Evolutionary conservation across 2,888 invertebrate species (phyloP), one percentile per base, ranked within the genome.

Genomic region (Andrena marginata): DNA sequence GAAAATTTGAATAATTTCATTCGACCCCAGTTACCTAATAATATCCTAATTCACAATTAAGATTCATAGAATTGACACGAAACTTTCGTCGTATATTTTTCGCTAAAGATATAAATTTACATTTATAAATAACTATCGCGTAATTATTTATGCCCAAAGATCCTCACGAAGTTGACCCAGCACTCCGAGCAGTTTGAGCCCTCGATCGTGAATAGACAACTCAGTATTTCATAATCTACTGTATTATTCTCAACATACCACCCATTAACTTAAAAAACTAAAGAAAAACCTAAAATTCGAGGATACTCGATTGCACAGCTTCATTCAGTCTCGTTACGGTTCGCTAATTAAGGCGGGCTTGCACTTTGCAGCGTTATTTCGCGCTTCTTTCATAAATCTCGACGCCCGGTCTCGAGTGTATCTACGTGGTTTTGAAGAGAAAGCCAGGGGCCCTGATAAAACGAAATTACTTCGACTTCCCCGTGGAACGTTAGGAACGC

Each of bases 321-420:
- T 20, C 62, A 0, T 33, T 69, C 33, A n/a, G 48, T 20, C 48
- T 48, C 60, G 6, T 10, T 10, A 56, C n/a, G 48, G 10, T 51
- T 5, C 63, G 35, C 63, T 64, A 73, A 65, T 73, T 64, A 16
- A 64, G 72, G n/a, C 51, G 23, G 51, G 20, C 29, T 13, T 48
- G n/a, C n/a, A n/a, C n/a, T n/a, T n/a, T n/a, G 13, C 59, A 13
- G 29, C 48, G 16, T 59, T 42, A 59, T 16, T 67, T 59, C 29
- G 10, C 23, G 23, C 8, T 35, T 56, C 54, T 31, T 51, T 42
- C 33, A n/a, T 51, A 48, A 62, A 20, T 75, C 62, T 60, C 49
- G 49, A 7, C 35, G 20, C 7, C 26, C 20, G 3, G 7, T 5
- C 56, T 16, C 16, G 56, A 51, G 20, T 7, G 23, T 48, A n/a